Evolutionary conservation across 1,140 invertebrate species (phyloP).

Genomic region (Centruroides vittatus): DNA sequence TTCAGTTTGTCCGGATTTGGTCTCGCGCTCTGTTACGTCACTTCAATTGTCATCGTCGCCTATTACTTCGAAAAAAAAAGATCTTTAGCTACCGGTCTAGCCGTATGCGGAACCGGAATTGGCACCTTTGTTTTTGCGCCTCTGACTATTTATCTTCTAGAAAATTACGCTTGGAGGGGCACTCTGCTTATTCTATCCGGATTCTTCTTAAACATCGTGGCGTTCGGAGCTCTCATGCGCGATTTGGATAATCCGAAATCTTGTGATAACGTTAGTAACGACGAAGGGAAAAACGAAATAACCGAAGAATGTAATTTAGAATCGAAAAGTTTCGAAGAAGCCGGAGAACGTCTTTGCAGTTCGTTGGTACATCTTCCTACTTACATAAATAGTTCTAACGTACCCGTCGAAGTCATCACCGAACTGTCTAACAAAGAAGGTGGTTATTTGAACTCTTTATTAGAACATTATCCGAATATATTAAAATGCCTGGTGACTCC

Average conservation of each 20-base stretch:
- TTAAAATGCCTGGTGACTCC: constrained; percentile 12
- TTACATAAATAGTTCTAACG: constrained; percentile 39
- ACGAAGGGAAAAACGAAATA: background rate
- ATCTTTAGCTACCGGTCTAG: constrained; percentile 81
- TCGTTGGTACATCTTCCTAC: constrained; percentile 69
- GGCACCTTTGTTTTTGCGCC: constrained; percentile 86
- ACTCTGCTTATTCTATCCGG: constrained; percentile 67
- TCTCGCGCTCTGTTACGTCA: constrained; percentile 44
- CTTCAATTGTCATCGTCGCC: constrained; percentile 82
- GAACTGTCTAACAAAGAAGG: constrained; percentile 19
- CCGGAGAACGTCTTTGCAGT: constrained; percentile 42
- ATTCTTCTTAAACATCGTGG: constrained; percentile 68
- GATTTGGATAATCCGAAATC: constrained; percentile 41
- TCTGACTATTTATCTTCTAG: constrained; percentile 54
- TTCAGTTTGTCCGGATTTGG: constrained; percentile 34
- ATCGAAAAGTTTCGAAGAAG: constrained; percentile 1
- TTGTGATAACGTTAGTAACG: background rate
- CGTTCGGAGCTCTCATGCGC: constrained; percentile 70
- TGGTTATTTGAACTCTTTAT: constrained; percentile 18
- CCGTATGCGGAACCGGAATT: constrained; percentile 65
- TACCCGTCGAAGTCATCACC: constrained; percentile 12
- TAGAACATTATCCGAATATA: constrained; percentile 18
- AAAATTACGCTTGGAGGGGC: constrained; percentile 74
- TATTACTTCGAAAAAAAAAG: constrained; percentile 89
- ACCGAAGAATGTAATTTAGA: background rate